Evolutionary conservation across 2,888 invertebrate species (phyloP), one percentile per base, ranked within the genome.

Genomic region (Aporophyla nigra): DNA sequence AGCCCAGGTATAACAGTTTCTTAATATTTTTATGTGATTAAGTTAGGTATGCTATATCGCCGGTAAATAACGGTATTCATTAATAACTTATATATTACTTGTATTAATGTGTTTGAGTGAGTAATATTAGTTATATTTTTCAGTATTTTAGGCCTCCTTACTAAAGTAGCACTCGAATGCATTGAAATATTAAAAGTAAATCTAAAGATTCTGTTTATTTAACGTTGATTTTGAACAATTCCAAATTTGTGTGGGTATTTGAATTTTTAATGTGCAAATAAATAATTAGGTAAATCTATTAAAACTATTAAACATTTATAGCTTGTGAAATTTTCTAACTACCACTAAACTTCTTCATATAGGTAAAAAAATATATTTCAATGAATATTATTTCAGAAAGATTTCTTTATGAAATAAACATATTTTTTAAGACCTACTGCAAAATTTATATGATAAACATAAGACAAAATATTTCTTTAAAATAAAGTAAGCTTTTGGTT

Each of bases 1-100:
- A 2, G 16, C 46, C 14, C 16, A 79, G 80, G 80, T 67, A 66
- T 14, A 61, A 16, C 16, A 58, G 24, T 67, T 67, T 56, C 7
- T 7, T 43, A 46, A 43, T 43, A 51, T 46, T 46, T 61, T 76
- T 33, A 24, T 5, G 10, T 12, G 9, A 40, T 2, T 40, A 24
- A 0, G 16, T 14, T 56, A 3, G 43, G n/a, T n/a, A 33, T 33
- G 33, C 33, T 33, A 33, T 1, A n/a, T 1, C 27, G 27, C 72
- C 73, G 78, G 66, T 54, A 40, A 33, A 4, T 19, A 61, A 12
- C 16, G 12, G 14, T 51, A 33, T 33, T 33, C 33, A 33, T 33
- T 33, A 33, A 2, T 33, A 33, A 33, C 33, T 33, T 33, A 33
- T 3, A 33, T 33, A 33, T 33, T 33, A 3, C 33, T 33, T 33